Base-by-base conservation (phyloP, 2,113 vertebrate genomes). In the Ailuropoda melanoleuca region DNA sequence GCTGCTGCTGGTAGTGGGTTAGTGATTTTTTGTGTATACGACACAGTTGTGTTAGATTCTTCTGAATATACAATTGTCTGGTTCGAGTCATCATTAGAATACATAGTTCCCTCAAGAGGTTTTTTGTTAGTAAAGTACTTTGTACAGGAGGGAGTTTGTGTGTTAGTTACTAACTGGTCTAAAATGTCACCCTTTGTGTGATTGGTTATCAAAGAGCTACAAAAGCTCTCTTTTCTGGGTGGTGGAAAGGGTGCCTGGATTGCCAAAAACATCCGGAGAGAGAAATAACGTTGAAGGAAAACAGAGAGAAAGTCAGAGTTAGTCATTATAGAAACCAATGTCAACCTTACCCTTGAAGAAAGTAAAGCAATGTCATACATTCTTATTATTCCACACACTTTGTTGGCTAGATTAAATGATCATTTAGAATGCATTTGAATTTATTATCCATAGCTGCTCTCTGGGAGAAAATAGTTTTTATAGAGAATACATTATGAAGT, bases 151-250 rank as follows among this genome's bases (percentile, higher is more conserved):
- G 97, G 88, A 34, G 92, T 95, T 96, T 96, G 94, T 92, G 81
- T n/a, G 29, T 96, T 97, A 94, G 98, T 88, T 97, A 97, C 60
- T 87, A 96, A 85, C 82, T 88, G 97, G n/a, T 98, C 97, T 98
- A 97, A 98, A 97, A 96, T 97, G 97, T 97, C 89, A 0, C 95
- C 96, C 96, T 98, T 96, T 62, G 82, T 88, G 74, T 92, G 97
- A 98, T 97, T 98, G 97, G 97, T 98, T 95, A 98, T 83, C 94
- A 98, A 98, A 46, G 98, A 96, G 95, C 98, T 98, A 98, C 86
- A 95, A 98, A 99, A 99, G 97, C 99, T 99, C 97, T 99, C 99
- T 99, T 99, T 99, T 98, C 99, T 99, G 97, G 98, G 99, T 90
- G 99, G 99, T 56, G 99, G 99, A 95, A 99, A 95, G 74, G 99